phyloP scores from a whole-genome alignment of 1,140 invertebrate genomes.

The Ceratoteleas bidentatus region DNA sequence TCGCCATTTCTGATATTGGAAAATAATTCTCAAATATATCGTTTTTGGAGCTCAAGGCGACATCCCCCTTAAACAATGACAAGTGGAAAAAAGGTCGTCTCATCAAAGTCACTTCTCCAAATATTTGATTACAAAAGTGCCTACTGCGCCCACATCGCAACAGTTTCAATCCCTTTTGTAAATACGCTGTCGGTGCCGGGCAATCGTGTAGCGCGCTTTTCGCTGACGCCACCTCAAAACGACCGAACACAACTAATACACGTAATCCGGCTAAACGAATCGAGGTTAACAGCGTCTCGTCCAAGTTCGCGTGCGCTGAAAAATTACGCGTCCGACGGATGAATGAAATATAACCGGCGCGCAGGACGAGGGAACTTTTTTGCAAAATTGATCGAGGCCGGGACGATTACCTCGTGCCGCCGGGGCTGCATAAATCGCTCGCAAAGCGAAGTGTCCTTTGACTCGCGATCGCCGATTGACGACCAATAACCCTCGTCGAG shows the following conservation, averaged over 20 bases:
- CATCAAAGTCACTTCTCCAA: too few species aligned
- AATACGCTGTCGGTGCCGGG: neutral
- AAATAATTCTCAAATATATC: too few species aligned
- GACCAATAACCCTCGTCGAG: constrained; percentile 50
- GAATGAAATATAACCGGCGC: constrained; percentile 23
- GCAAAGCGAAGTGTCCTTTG: constrained; percentile 46
- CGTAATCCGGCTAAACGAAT: too few species aligned
- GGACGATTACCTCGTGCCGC: constrained; percentile 25
- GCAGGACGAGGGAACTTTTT: neutral
- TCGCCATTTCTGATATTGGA: too few species aligned
- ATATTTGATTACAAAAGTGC: neutral
- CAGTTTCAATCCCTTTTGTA: too few species aligned
- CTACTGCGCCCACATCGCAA: too few species aligned
- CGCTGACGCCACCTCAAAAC: too few species aligned
- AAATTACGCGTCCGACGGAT: neutral
- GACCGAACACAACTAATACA: too few species aligned
- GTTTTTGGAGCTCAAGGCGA: too few species aligned
- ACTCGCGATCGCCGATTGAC: constrained; percentile 54
- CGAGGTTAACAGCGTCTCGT: too few species aligned
- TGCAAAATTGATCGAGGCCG: constrained; percentile 53
- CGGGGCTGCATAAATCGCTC: constrained; percentile 37
- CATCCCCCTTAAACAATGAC: too few species aligned
- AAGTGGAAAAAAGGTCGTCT: too few species aligned
- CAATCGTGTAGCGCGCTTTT: neutral
- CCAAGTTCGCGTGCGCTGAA: neutral